Percentiles rank a stretch among this genome's conserved stretches.
Evolutionary conservation across 2,113 vertebrate species (phyloP).

Genomic region (Phocoena sinus): DNA sequence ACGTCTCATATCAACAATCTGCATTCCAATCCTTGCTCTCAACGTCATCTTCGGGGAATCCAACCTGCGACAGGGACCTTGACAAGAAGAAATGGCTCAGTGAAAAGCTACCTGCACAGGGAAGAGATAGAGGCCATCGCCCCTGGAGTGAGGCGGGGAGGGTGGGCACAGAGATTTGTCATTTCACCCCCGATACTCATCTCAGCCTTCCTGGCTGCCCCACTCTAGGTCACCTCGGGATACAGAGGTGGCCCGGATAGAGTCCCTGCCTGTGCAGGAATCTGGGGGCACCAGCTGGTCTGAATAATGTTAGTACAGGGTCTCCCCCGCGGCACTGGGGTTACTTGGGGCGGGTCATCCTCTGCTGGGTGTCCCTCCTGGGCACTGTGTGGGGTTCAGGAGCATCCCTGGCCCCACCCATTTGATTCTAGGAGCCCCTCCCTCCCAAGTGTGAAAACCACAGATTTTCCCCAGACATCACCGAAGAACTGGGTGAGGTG

Average conservation of each 20-base stretch:
- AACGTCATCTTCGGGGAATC: accelerated
- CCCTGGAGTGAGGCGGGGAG: background rate
- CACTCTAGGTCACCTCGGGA: background rate
- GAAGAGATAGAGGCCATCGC: accelerated
- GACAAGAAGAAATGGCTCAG: background rate
- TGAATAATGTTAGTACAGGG: background rate
- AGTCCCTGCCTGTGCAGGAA: background rate
- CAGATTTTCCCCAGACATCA: background rate
- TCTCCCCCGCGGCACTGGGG: background rate
- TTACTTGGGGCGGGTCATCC: accelerated
- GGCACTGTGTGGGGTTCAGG: background rate
- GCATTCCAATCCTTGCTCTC: background rate
- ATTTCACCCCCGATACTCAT: background rate
- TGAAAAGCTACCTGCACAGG: background rate
- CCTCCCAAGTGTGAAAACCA: background rate
- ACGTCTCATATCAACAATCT: background rate
- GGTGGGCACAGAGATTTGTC: background rate
- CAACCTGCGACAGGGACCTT: background rate
- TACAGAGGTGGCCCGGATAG: background rate
- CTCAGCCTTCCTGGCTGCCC: background rate
- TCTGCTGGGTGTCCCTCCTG: background rate
- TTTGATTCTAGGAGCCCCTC: background rate
- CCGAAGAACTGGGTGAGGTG: background rate
- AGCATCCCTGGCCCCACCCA: background rate
- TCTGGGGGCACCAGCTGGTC: background rate